Evolutionary conservation across 2,888 invertebrate species (phyloP).

Genomic region (Phengaris alcon): DNA sequence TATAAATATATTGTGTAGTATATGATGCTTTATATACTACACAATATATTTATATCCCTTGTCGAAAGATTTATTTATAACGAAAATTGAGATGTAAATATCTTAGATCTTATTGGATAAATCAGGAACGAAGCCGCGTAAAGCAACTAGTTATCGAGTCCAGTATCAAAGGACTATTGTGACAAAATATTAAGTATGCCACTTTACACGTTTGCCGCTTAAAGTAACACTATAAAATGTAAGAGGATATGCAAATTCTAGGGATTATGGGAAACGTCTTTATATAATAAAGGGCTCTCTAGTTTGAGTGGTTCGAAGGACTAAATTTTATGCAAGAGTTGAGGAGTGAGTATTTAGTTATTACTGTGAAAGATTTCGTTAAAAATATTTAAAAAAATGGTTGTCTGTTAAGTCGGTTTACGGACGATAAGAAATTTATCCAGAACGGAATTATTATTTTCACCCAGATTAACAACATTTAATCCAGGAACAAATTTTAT

Average conservation of each 20-base stretch:
- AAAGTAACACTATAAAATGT: constrained; percentile 24
- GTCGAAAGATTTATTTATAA: no score
- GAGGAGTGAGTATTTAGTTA: neutral
- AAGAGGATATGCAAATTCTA: constrained; percentile 18
- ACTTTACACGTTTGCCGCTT: neutral
- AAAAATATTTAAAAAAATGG: no score
- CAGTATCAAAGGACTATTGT: neutral
- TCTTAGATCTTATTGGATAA: neutral
- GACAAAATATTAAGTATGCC: constrained; percentile 16
- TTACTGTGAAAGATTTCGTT: neutral
- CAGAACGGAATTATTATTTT: no score
- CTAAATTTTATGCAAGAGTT: neutral
- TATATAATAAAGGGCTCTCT: constrained; percentile 21
- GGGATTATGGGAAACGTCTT: constrained; percentile 1
- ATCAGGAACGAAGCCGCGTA: neutral
- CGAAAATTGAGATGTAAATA: no score
- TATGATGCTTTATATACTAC: no score
- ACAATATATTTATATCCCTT: no score
- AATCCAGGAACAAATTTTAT: no score
- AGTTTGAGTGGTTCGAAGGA: neutral
- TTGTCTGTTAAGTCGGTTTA: no score
- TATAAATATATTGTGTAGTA: no score
- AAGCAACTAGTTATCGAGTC: neutral
- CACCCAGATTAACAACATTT: no score
- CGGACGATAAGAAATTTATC: no score